A percentile compares a stretch with the other conserved stretches of the same genome.
Conservation (phyloP, 2,797 vertebrate genomes). For the Diglossa cyanea region DNA sequence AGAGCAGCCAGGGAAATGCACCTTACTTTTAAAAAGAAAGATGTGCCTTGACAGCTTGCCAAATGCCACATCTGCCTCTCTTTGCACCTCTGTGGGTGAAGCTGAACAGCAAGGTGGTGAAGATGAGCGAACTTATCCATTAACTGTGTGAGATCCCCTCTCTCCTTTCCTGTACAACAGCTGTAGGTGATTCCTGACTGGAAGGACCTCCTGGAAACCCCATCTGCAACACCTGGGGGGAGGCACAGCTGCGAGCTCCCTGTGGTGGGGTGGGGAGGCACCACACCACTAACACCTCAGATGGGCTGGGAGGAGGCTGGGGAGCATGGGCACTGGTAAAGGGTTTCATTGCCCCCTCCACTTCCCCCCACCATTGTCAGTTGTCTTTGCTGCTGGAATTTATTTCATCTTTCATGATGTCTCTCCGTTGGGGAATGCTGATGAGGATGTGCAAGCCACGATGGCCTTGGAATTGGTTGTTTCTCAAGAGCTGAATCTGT, state of each 20-base stretch:
- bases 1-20: conserved; percentile 35
- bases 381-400: not conserved
- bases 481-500: not conserved
- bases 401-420: not conserved
- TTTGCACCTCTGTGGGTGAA: conserved; percentile 67
- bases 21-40: conserved; percentile 47
- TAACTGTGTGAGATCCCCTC: conserved; percentile 28
- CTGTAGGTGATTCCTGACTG: conserved; percentile 34
- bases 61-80: conserved; percentile 70
- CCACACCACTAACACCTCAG: not conserved
- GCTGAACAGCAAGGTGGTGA: conserved; percentile 60
- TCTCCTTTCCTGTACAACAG: not conserved
- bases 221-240: conserved; percentile 48
- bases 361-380: not conserved
- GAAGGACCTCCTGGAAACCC: not conserved
- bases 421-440: not conserved
- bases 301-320: not conserved
- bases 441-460: not conserved
- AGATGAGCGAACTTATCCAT: conserved; percentile 41
- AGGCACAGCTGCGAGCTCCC: conserved; percentile 34
- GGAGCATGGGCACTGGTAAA: not conserved
- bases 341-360: not conserved
- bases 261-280: not conserved
- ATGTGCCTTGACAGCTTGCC: conserved; percentile 67
- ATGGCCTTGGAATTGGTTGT: not conserved